A percentile compares a stretch with the other conserved stretches of the same genome.
Conservation (phyloP, 2,113 vertebrate genomes). For the Ophthalmolycus amberensis region DNA sequence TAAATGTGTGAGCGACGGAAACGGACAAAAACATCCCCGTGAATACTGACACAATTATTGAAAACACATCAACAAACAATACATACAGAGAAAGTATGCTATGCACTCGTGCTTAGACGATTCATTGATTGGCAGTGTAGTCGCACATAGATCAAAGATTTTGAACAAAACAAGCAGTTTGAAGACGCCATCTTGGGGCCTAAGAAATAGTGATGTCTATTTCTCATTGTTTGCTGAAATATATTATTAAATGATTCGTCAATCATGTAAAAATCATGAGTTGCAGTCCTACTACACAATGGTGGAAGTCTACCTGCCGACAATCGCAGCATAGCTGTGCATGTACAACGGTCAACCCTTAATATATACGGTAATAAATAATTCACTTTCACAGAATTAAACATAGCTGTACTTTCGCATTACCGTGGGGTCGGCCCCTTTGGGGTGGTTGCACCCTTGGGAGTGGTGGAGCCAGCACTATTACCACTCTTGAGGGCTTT, state of each 20-base stretch:
- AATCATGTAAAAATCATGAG: neutral
- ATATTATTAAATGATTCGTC: neutral
- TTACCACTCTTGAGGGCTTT: slow-evolving; percentile 50
- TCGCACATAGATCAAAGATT: neutral
- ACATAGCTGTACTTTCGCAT: neutral
- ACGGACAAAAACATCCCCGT: neutral
- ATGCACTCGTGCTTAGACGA: neutral
- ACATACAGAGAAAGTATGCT: neutral
- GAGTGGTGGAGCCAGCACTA: slow-evolving; percentile 50
- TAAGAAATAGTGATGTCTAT: neutral
- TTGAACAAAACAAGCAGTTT: neutral
- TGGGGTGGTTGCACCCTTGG: slow-evolving; percentile 64
- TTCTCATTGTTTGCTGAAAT: neutral
- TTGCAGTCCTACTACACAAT: neutral
- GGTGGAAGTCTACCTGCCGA: neutral
- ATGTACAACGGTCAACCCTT: neutral
- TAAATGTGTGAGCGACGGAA: neutral
- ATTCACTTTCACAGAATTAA: neutral
- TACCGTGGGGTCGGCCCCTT: slow-evolving; percentile 88
- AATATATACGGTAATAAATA: neutral
- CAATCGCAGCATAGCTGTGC: neutral
- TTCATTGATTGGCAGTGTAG: neutral
- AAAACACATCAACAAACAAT: neutral
- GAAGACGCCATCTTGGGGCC: neutral
- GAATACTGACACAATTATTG: neutral